Evolutionary conservation across 2,797 vertebrate species (phyloP), one percentile per base, ranked within the genome.

Genomic region (Lepus oiostolus): DNA sequence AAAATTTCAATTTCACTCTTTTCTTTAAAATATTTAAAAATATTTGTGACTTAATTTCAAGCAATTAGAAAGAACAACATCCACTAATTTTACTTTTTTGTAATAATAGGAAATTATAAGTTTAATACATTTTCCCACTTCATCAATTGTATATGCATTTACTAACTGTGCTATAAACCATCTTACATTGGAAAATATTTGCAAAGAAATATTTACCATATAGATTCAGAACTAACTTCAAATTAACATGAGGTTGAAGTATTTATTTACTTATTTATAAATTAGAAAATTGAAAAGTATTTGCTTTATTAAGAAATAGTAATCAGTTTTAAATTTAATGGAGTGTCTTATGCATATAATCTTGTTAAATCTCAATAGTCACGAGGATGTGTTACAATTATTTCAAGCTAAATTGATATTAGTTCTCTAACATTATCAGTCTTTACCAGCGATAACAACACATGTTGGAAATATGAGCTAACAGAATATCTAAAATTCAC

Each of bases 91-190:
- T 79, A 19, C 19, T 42, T 7, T 72, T 91, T 26, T 26, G 7
- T 60, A 88, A 62, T 54, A 72, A 60, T 79, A 70, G 1, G 38
- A 11, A 47, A 72, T 52, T 47, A 72, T 88, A 89, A 88, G 26
- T 82, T 90, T 81, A 38, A 90, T 81, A 22, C 19, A 26, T 47
- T 14, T 28, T 81, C 60, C 38, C 11, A 62, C 22, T 74, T 83
- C 42, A 62, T 16, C 68, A 85, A 14, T 84, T 80, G 28, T 35
- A 68, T n/a, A 30, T 68, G 14, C 30, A 83, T 79, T 14, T 4
- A 47, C n/a, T 63, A 62, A 50, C 16, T 91, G 19, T 87, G 42
- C 74, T 62, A 74, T 28, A 85, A 67, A 91, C 77, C 83, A 77
- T 7, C 47, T 90, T 77, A 54, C 84, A 84, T 83, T 77, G 28